Evolutionary conservation across 2,888 invertebrate species (phyloP), one percentile per base, ranked within the genome.

Genomic region (Lochmaea capreae): DNA sequence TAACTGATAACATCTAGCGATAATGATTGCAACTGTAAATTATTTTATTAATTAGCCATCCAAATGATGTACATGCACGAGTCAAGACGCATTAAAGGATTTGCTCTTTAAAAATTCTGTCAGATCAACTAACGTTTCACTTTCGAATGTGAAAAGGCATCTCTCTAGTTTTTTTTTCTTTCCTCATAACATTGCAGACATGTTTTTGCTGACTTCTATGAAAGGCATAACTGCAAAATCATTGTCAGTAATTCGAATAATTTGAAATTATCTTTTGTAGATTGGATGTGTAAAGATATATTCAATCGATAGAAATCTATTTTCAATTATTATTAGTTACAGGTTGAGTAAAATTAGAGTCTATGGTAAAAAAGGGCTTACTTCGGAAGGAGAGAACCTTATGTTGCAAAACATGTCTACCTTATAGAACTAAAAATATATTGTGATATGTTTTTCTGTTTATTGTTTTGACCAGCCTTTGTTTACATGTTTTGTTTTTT

Each of bases 111-210:
- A 76, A 76, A 76, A 75, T 68, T 67, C 58, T 68, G 76, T 72
- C 74, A 72, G 65, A 63, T 54, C 52, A 67, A 74, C 61, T 67
- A 69, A 69, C 73, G 71, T 77, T 77, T 75, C 77, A 76, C 78
- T 78, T 78, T 78, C 76, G 75, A 76, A 78, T 78, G 43, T 70
- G 77, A 76, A 74, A 76, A 73, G 72, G 72, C 65, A 63, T 65
- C 70, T 62, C 71, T 63, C 63, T 62, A 57, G 11, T 14, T 9
- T 22, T 46, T 67, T 61, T 52, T 49, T 10, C 5, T 43, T 67
- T 67, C n/a, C 58, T 14, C 8, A 54, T 9, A 9, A n/a, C 11
- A 18, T 65, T 52, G 52, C 18, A 46, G 11, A 39, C 39, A 16
- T 42, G 33, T 10, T 39, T 39, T 62, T 62, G 39, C 33, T 62